A percentile compares a stretch with the other conserved stretches of the same genome.
Conservation (phyloP, 2,113 vertebrate species). For the Dermatemys mawii region DNA sequence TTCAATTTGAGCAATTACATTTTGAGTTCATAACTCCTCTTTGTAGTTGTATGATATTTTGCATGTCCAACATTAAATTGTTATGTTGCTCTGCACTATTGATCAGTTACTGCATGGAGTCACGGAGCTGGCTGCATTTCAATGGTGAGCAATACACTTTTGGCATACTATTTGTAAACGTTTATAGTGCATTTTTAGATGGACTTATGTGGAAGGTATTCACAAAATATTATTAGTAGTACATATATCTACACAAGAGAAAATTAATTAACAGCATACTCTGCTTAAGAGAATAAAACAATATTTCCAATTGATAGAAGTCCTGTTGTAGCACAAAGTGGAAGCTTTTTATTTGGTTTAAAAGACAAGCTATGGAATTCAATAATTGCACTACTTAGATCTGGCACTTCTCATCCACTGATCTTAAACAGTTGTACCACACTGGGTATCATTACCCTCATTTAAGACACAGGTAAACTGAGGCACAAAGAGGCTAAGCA, state of each 20-base stretch:
- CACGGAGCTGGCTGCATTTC: not conserved
- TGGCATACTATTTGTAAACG: not conserved
- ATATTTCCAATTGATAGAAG: not conserved
- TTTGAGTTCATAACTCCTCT: not conserved
- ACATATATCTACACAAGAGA: not conserved
- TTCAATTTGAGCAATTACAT: not conserved
- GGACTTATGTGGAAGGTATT: not conserved
- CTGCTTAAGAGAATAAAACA: not conserved
- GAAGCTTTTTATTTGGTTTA: not conserved
- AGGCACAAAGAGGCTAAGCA: not conserved
- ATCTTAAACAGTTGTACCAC: not conserved
- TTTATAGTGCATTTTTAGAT: rapidly evolving
- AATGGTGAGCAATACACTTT: rapidly evolving
- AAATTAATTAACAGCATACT: not conserved
- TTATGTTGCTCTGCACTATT: rapidly evolving
- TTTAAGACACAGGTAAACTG: not conserved
- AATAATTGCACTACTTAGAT: not conserved
- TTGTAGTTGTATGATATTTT: rapidly evolving
- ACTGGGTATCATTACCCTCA: not conserved
- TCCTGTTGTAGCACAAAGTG: not conserved
- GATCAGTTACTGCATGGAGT: not conserved
- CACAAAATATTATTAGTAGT: not conserved
- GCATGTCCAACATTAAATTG: not conserved
- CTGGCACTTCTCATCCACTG: not conserved
- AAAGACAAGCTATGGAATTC: not conserved